Percentiles rank a stretch among this genome's conserved stretches.
Conservation (phyloP, 2,888 invertebrate genomes). For the Hemaris fuciformis region DNA sequence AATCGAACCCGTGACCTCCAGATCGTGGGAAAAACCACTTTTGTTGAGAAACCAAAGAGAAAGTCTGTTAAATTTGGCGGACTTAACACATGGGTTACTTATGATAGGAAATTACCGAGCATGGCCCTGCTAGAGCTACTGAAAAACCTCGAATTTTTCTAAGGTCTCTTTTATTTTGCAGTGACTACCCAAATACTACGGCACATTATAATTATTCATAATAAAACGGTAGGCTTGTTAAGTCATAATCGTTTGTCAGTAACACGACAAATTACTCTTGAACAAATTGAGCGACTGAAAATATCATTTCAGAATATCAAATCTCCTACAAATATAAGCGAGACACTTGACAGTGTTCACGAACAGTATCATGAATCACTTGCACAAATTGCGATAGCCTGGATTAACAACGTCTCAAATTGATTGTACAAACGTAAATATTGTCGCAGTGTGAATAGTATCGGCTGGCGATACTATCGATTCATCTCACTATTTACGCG, state of each 20-base stretch:
- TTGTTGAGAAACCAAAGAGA: neutral
- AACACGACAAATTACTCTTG: neutral
- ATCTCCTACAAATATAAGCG: neutral
- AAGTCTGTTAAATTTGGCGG: no score
- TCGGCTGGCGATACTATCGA: neutral
- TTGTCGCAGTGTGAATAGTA: neutral
- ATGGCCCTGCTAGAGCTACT: no score
- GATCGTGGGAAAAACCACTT: neutral
- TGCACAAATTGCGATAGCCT: neutral
- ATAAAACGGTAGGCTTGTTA: no score
- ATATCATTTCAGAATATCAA: neutral
- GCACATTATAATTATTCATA: no score
- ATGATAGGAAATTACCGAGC: no score
- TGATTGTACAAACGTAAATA: neutral
- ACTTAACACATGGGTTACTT: no score
- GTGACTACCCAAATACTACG: no score
- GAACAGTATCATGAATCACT: neutral
- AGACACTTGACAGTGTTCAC: neutral
- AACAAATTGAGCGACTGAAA: neutral
- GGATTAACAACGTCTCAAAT: slow-evolving; percentile 4
- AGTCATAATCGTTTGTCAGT: no score
- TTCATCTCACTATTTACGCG: neutral
- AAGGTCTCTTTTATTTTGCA: no score
- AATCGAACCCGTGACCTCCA: neutral
- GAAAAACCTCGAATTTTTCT: no score